These are phyloP conservation scores for Chionomys nivalis DNA, from an alignment of 2,113 vertebrate species.

Conservation along the genomic window DNA sequence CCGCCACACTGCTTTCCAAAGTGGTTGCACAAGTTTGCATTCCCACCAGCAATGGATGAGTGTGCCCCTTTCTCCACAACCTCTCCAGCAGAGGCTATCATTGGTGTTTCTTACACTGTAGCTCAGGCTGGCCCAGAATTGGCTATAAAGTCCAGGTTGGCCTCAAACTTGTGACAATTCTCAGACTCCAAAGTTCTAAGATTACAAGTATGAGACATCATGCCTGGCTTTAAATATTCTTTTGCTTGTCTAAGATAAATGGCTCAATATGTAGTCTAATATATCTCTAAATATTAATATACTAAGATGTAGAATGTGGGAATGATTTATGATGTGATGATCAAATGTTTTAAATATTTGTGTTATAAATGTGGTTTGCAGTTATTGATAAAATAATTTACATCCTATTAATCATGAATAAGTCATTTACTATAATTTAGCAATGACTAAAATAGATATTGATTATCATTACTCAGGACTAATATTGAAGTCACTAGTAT, in stretches of 20 bases:
- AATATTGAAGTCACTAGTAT: background rate
- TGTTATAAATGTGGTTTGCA: conserved; percentile 21
- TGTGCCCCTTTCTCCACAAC: too few relatives aligned
- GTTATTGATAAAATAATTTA: conserved; percentile 8
- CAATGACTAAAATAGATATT: conserved; percentile 43
- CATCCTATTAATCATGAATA: conserved; percentile 13
- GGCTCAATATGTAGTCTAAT: conserved; percentile 30
- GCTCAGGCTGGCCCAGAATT: background rate
- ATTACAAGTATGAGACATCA: background rate
- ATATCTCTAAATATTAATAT: conserved; percentile 41
- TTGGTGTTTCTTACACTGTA: too few relatives aligned
- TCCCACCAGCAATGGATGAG: too few relatives aligned
- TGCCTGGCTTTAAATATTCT: background rate
- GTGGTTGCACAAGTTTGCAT: too few relatives aligned
- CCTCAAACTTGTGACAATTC: background rate
- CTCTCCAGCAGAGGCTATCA: too few relatives aligned
- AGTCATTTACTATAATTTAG: background rate
- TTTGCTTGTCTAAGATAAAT: conserved; percentile 19
- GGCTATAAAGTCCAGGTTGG: background rate
- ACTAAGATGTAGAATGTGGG: conserved; percentile 25
- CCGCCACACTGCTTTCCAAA: too few relatives aligned
- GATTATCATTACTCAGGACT: background rate
- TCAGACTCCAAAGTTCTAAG: background rate
- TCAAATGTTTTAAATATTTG: conserved; percentile 56
- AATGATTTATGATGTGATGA: conserved; percentile 38